Conservation (phyloP, 2,888 invertebrate species). For the Patella depressa region DNA sequence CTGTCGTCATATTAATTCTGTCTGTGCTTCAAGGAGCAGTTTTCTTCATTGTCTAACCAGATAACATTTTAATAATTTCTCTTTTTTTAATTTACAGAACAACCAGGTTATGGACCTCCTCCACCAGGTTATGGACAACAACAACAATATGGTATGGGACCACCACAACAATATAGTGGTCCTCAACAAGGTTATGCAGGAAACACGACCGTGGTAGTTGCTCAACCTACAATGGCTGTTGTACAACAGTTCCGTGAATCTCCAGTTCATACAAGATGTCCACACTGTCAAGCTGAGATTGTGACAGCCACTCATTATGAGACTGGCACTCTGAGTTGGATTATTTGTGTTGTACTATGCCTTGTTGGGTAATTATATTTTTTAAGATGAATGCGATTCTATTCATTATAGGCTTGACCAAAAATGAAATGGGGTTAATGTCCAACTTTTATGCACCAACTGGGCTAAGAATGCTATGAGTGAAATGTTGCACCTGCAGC, state of each 20-base stretch:
- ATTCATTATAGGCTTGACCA: no score
- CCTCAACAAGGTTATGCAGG: constrained; percentile 15
- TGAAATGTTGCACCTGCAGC: no score
- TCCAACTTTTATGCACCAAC: no score
- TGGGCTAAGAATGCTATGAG: no score
- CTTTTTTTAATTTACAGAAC: neutral
- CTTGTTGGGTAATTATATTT: constrained; percentile 60
- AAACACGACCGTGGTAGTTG: constrained; percentile 55
- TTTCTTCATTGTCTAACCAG: no score
- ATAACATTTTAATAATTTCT: neutral
- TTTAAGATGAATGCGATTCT: no score
- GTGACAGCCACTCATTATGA: constrained; percentile 62
- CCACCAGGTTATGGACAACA: neutral
- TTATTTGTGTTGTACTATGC: constrained; percentile 62
- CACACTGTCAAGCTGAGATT: constrained; percentile 64
- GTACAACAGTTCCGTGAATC: constrained; percentile 58
- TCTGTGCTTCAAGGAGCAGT: no score
- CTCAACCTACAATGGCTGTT: constrained; percentile 50
- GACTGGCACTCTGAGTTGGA: constrained; percentile 65
- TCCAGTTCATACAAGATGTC: constrained; percentile 60
- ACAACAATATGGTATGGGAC: neutral
- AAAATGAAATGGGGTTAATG: no score
- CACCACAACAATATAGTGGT: constrained; percentile 9
- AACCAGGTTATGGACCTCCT: neutral
- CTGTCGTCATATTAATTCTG: no score